A percentile compares a stretch with the other conserved stretches of the same genome.
Conservation (phyloP, 2,888 invertebrate species). For the Molanna angustata region DNA sequence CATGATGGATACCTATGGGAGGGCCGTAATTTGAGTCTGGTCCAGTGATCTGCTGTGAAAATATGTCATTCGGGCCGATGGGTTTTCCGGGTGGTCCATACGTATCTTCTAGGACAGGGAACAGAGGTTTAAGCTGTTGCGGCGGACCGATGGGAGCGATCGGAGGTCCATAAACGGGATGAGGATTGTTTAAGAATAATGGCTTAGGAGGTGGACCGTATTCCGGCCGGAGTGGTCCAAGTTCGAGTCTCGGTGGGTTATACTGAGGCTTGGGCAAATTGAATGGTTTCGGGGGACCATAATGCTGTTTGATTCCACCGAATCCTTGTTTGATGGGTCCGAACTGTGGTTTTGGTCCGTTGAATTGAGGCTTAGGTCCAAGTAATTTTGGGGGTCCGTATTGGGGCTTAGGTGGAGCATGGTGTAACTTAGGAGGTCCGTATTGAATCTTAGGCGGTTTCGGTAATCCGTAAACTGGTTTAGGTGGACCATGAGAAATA, state of each 20-base stretch:
- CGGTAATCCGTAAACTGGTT: slow-evolving; percentile 44
- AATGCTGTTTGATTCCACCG: slow-evolving; percentile 36
- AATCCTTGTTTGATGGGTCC: slow-evolving; percentile 44
- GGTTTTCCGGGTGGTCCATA: slow-evolving; percentile 52
- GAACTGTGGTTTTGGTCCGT: slow-evolving; percentile 53
- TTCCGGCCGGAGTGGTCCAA: slow-evolving; percentile 36
- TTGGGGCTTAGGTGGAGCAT: slow-evolving; percentile 24
- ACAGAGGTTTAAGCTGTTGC: slow-evolving; percentile 47
- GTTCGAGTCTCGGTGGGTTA: slow-evolving; percentile 42
- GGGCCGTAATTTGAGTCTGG: slow-evolving; percentile 41
- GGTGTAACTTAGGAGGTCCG: slow-evolving; percentile 46
- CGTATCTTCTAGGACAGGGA: slow-evolving; percentile 46
- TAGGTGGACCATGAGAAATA: slow-evolving; percentile 41
- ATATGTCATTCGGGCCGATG: slow-evolving; percentile 44
- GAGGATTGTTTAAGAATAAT: slow-evolving; percentile 37
- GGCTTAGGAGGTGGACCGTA: slow-evolving; percentile 46
- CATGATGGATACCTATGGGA: slow-evolving; percentile 47
- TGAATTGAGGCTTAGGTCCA: slow-evolving; percentile 38
- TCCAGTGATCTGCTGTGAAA: slow-evolving; percentile 42
- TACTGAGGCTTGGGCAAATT: slow-evolving; percentile 44
- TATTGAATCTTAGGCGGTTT: slow-evolving; percentile 45
- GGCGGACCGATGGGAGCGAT: slow-evolving; percentile 40
- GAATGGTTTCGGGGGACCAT: slow-evolving; percentile 39
- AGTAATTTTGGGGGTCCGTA: slow-evolving; percentile 32
- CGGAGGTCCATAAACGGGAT: slow-evolving; percentile 44